These are phyloP conservation scores for Zeugodacus cucurbitae DNA, from an alignment of 1,140 invertebrate genomes.

Conservation along the genomic window DNA sequence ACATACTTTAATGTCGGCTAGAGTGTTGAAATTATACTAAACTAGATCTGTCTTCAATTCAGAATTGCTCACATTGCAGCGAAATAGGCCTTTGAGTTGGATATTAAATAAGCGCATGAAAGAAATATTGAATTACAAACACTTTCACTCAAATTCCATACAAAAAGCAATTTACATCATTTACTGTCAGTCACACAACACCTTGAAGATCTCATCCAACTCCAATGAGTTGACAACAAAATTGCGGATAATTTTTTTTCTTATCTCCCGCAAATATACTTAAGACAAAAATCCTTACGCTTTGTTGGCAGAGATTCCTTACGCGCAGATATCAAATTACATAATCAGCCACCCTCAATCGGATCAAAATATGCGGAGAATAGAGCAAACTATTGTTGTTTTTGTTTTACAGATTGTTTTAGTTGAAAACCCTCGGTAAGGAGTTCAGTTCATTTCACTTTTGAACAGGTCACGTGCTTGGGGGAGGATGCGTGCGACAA, in stretches of 20 bases:
- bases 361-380: background rate
- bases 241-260: background rate
- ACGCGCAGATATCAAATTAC: background rate
- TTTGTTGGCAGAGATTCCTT: background rate
- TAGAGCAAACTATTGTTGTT: background rate
- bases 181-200: background rate
- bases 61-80: too few species aligned
- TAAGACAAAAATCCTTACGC: background rate
- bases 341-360: conserved; percentile 29
- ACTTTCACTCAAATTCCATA: too few species aligned
- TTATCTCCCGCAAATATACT: background rate
- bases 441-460: conserved; percentile 39
- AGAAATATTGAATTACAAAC: too few species aligned
- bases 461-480: conserved; percentile 58
- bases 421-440: background rate
- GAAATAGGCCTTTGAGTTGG: too few species aligned
- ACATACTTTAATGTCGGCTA: too few species aligned
- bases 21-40: too few species aligned
- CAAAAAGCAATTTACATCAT: too few species aligned
- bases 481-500: conserved; percentile 7
- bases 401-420: background rate
- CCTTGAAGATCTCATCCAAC: background rate
- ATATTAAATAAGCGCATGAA: too few species aligned
- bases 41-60: too few species aligned
- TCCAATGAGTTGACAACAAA: background rate